Evolutionary conservation across 2,113 vertebrate species (phyloP).

Genomic region (Eolophus roseicapilla): DNA sequence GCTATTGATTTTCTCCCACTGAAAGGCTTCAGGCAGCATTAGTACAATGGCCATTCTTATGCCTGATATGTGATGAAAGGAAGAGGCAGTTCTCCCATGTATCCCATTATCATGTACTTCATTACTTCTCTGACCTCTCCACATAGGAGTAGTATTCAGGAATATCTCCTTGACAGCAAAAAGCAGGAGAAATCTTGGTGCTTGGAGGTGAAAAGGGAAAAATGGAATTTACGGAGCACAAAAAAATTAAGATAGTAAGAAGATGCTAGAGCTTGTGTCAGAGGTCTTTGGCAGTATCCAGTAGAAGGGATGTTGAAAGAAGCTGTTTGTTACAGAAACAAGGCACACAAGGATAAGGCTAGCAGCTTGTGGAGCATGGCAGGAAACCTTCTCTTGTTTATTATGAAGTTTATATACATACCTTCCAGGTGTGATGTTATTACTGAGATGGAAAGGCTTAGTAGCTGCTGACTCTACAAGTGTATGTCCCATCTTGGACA

Average conservation of each 20-base stretch:
- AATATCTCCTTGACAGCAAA: not conserved
- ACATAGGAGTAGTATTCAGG: not conserved
- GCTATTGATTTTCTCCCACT: not conserved
- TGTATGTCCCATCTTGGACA: slow-evolving; percentile 80
- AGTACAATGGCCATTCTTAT: not conserved
- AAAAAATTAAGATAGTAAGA: not conserved
- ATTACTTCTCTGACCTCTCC: not conserved
- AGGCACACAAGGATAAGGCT: not conserved
- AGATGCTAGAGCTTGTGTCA: not conserved
- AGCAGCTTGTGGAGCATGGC: accelerated
- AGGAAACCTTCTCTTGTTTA: not conserved
- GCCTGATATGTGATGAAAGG: not conserved
- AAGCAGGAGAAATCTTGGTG: not conserved
- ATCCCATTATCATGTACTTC: not conserved
- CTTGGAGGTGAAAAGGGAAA: not conserved
- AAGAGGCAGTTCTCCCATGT: not conserved
- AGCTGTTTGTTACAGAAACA: not conserved
- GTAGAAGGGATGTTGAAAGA: not conserved
- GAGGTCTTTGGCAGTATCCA: not conserved
- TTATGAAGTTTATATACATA: not conserved
- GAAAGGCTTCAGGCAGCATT: slow-evolving; percentile 7
- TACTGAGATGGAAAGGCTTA: not conserved
- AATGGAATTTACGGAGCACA: not conserved
- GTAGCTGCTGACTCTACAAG: slow-evolving; percentile 76
- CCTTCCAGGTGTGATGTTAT: slow-evolving; percentile 37